phyloP scores from a whole-genome alignment of 2,888 invertebrate species.

The Fissipunctia ypsillon region DNA sequence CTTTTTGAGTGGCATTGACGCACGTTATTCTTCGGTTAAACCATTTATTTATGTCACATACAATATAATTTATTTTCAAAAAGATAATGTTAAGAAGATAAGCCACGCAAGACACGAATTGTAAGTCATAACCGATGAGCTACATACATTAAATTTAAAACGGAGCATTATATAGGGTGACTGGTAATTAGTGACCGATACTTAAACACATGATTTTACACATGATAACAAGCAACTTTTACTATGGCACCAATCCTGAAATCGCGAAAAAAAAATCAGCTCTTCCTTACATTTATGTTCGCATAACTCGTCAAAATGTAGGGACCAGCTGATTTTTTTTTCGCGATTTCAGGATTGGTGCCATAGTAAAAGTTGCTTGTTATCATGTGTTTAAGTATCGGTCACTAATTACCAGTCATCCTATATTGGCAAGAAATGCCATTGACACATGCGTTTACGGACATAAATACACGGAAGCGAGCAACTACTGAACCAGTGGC shows the following conservation, averaged over 20 bases:
- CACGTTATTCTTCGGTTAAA: conserved; percentile 32
- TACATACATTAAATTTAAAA: conserved; percentile 16
- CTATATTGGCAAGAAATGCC: conserved; percentile 48
- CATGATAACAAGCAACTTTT: too few relatives aligned
- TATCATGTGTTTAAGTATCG: too few relatives aligned
- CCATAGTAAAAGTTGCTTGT: too few relatives aligned
- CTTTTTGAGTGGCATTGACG: conserved; percentile 71
- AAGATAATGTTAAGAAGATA: neutral
- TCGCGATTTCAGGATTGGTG: too few relatives aligned
- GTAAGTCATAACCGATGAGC: conserved; percentile 10
- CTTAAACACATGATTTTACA: too few relatives aligned
- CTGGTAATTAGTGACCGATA: too few relatives aligned
- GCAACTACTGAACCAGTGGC: conserved; percentile 42
- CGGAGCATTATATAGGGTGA: neutral
- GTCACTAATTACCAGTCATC: too few relatives aligned
- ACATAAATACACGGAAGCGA: conserved; percentile 68
- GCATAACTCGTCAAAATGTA: too few relatives aligned
- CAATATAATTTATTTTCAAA: conserved; percentile 9
- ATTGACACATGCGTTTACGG: conserved; percentile 61
- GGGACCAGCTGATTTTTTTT: too few relatives aligned
- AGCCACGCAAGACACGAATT: neutral
- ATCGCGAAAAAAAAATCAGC: too few relatives aligned
- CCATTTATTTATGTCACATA: conserved; percentile 25
- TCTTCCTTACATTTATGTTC: too few relatives aligned
- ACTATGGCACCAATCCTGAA: too few relatives aligned